Conservation (phyloP, 1,140 invertebrate genomes). For the Drosophila pachea region DNA sequence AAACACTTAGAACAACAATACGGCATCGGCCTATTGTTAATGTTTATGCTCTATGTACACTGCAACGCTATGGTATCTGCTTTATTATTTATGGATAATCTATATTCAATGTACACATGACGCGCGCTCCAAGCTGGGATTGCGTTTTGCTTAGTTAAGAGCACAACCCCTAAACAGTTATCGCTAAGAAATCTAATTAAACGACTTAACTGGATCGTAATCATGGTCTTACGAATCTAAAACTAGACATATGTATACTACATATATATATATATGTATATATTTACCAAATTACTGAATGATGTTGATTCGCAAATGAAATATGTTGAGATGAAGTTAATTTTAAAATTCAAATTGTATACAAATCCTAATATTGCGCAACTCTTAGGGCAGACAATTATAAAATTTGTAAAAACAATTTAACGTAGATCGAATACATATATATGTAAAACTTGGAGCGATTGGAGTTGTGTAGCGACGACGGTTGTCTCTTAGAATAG, state of each 20-base stretch:
- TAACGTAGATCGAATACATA: constrained; percentile 8
- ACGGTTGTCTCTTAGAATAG: constrained; percentile 24
- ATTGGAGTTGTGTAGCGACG: constrained; percentile 23
- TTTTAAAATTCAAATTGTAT: constrained; percentile 49
- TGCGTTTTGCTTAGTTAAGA: constrained; percentile 2
- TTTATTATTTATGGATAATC: constrained; percentile 29
- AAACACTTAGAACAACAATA: constrained; percentile 64
- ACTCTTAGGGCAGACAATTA: constrained; percentile 22
- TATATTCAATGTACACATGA: constrained; percentile 56
- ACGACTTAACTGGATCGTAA: constrained; percentile 57
- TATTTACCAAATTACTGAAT: constrained; percentile 24
- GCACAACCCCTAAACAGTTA: constrained; percentile 26
- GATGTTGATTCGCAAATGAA: constrained; percentile 22
- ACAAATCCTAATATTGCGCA: constrained; percentile 38
- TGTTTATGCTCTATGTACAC: constrained; percentile 63
- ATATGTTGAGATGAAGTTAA: constrained; percentile 42
- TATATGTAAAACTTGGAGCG: constrained; percentile 16
- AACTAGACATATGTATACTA: constrained; percentile 36
- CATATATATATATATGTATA: constrained; percentile 28
- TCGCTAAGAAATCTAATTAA: constrained; percentile 58
- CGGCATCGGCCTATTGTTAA: constrained; percentile 46
- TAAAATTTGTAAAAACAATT: constrained; percentile 54
- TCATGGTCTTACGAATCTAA: constrained; percentile 46
- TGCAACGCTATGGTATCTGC: constrained; percentile 45
- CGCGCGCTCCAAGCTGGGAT: constrained; percentile 21